Evolutionary conservation across 2,797 vertebrate species (phyloP).

Genomic region (Haliaeetus vocifer): DNA sequence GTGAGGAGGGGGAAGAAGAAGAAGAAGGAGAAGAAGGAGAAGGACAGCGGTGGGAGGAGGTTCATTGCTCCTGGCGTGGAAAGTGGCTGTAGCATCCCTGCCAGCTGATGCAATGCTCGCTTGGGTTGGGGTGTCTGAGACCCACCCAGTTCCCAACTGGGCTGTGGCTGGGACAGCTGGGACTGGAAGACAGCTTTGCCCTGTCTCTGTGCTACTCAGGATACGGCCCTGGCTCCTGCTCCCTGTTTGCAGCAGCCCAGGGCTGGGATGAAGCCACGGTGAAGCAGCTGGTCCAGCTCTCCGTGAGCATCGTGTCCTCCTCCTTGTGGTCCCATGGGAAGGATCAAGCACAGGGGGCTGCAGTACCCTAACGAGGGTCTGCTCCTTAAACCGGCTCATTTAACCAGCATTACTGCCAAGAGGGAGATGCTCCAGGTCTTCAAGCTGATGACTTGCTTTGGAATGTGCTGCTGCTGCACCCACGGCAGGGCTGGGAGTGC

Average conservation of each 20-base stretch:
- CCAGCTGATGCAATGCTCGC: too few species aligned
- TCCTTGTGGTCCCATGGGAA: accelerated
- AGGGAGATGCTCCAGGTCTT: not conserved
- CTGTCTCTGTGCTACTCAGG: not conserved
- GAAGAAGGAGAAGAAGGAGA: not conserved
- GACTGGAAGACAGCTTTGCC: not conserved
- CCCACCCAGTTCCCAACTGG: not conserved
- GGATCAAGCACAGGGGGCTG: not conserved
- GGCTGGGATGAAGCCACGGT: not conserved
- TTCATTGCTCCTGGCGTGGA: not conserved
- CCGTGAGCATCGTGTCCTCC: not conserved
- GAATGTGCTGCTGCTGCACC: not conserved
- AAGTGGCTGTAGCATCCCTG: not conserved
- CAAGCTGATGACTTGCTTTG: not conserved
- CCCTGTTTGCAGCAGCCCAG: not conserved
- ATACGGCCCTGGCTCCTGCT: not conserved
- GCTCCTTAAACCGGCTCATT: not conserved
- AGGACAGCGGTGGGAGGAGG: not conserved
- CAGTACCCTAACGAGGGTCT: not conserved
- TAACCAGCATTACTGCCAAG: too few species aligned
- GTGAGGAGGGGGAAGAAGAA: not conserved
- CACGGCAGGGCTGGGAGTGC: too few species aligned
- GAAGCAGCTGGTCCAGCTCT: not conserved
- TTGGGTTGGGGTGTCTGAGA: not conserved
- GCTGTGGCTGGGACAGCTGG: not conserved